Evolutionary conservation across 2,797 vertebrate species (phyloP), one percentile per base, ranked within the genome.

Genomic region (Poliocrania exsul): DNA sequence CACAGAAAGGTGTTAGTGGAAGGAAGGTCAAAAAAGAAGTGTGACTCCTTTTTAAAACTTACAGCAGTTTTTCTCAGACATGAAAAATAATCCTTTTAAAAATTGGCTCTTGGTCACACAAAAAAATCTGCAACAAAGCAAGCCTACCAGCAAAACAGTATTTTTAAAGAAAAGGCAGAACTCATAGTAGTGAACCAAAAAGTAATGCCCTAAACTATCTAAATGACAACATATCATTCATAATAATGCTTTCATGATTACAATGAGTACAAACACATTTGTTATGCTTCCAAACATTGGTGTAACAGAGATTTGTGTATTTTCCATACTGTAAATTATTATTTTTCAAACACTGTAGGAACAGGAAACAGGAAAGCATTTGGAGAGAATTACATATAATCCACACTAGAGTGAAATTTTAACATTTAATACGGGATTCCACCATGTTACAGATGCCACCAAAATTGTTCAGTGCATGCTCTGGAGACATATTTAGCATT

Each of bases 301-400:
- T 4, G 15, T 78, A 90, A 83, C 38, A 70, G 51, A 91, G 83
- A 50, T 70, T 86, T 85, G n/a, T 91, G 20, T 65, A 51, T 95
- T 44, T 95, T 85, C 26, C 71, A 79, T 53, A n/a, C 23, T 81
- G 31, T 46, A 90, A 95, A 71, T 28, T 40, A 69, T 71, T 90
- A 84, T 88, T 95, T 96, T 83, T 78, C 90, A 90, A 94, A 97
- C 35, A 58, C 26, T 15, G 62, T 58, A 94, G 47, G 44, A 67
- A 66, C 16, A 87, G 49, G 61, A 81, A 88, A 81, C 58, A 72
- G 64, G 77, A 94, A 90, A 88, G 56, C 51, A 38, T 78, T 75
- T 60, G 54, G 57, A 64, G 44, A 88, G 21, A 96, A 94, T 89
- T 42, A 40, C 9, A 61, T 21, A 74, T 74, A 77, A 88, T 19